phyloP scores from a whole-genome alignment of 2,888 invertebrate genomes.

The Syritta pipiens region DNA sequence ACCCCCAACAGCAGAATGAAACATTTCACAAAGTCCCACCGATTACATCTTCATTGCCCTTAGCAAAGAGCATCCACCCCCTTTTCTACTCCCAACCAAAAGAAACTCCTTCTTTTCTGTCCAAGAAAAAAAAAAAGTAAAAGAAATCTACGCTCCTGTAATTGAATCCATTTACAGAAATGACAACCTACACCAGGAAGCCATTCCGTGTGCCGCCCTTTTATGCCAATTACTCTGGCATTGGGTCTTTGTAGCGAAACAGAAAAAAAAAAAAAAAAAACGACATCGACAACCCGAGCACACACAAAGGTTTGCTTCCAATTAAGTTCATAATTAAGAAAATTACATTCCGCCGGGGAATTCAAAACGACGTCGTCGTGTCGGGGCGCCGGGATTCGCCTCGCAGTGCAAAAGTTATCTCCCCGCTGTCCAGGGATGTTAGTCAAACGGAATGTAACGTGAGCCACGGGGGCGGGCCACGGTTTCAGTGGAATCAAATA shows the following conservation, averaged over 20 bases:
- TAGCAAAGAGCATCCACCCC: too few species aligned
- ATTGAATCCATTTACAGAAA: conserved; percentile 27
- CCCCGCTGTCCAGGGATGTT: background rate
- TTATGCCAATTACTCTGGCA: conserved; percentile 1
- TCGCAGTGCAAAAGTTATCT: conserved; percentile 1
- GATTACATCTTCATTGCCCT: too few species aligned
- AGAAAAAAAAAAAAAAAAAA: too few species aligned
- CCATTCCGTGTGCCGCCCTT: background rate
- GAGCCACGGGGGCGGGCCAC: background rate
- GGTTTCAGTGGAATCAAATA: conserved; percentile 4
- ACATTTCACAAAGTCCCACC: too few species aligned
- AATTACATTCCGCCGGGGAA: conserved; percentile 34
- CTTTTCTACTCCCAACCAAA: too few species aligned
- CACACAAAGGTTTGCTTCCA: conserved; percentile 1
- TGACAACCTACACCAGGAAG: background rate
- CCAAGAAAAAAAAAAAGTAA: too few species aligned
- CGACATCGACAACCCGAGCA: background rate
- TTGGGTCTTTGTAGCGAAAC: background rate
- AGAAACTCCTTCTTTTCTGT: too few species aligned
- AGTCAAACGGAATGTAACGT: background rate
- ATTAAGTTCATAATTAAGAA: conserved; percentile 30
- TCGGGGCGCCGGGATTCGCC: background rate
- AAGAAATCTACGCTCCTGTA: too few species aligned
- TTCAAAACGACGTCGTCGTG: background rate
- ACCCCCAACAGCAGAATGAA: too few species aligned